phyloP scores from a whole-genome alignment of 2,797 vertebrate species.

The Acanthurus lineatus region DNA sequence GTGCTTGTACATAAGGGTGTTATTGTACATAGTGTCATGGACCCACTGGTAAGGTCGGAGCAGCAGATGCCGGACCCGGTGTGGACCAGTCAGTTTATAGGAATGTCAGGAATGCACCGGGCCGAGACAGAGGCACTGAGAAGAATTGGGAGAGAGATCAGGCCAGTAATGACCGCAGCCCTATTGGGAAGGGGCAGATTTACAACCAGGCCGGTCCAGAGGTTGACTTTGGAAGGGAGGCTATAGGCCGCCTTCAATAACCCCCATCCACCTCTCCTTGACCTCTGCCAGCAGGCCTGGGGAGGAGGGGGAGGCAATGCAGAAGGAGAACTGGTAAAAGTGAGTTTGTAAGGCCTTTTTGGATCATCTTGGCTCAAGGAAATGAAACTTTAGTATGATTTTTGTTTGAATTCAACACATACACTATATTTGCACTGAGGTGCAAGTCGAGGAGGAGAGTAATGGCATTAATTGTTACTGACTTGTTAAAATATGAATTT shows the following conservation, averaged over 20 bases:
- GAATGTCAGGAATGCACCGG: conserved; percentile 84
- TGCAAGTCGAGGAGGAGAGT: background rate
- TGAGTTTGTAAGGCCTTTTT: background rate
- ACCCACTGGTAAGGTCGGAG: conserved; percentile 38
- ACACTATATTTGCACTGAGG: background rate
- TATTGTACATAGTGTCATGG: conserved; percentile 29
- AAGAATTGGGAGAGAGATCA: conserved; percentile 45
- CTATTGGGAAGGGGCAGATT: conserved; percentile 66
- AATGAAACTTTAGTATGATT: background rate
- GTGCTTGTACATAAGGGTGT: background rate
- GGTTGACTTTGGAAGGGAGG: conserved; percentile 60
- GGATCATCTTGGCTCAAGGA: background rate
- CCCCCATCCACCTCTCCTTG: conserved; percentile 52
- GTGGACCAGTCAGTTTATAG: conserved; percentile 68
- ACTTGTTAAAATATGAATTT: background rate
- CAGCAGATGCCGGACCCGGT: conserved; percentile 70
- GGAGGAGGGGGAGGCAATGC: background rate
- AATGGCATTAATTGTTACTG: background rate
- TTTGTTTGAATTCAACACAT: background rate
- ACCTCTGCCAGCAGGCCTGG: conserved; percentile 42
- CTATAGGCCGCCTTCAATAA: conserved; percentile 34
- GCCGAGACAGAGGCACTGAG: conserved; percentile 47
- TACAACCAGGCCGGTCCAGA: conserved; percentile 62
- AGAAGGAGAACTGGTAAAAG: background rate
- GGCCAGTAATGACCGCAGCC: conserved; percentile 63